Evolutionary conservation across 2,113 vertebrate species (phyloP), one percentile per base, ranked within the genome.

Genomic region (Paraplagusia blochii): DNA sequence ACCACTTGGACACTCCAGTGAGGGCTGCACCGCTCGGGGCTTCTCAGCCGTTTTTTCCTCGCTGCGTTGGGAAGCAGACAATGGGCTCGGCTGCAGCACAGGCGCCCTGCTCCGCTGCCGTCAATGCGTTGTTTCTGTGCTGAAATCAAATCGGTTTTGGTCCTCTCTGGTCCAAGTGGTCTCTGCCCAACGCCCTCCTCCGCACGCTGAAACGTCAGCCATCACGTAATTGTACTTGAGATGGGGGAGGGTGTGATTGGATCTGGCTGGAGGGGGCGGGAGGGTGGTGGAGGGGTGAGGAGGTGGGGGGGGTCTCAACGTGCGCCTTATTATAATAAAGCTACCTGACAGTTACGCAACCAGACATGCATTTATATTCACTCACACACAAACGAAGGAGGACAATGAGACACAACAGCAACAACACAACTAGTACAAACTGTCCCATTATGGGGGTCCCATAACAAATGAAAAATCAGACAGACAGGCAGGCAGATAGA

Each of bases 181-280:
- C 85, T 88, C 87, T 72, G 81, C 87, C 82, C 83, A 74, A 83
- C 80, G 74, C 84, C 80, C 82, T 87, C 89, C 89, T 85, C 88
- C 87, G 82, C 85, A 83, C 71, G 76, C 71, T 65, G 66, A 58
- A 79, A 90, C 89, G 90, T 91, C 89, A 91, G 82, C 74, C 72
- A 85, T 79, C 87, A 89, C 90, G 90, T 86, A 89, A 88, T 85
- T 84, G 75, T 76, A 74, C 79, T 84, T 82, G 80, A 75, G 81
- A 87, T 80, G 85, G 79, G 85, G 89, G 86, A 77, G 78, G 86
- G 85, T 72, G 85, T 73, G 72, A 87, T 84, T 83, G 61, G 76
- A 83, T 85, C 80, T 56, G 69, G 52, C 59, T 44, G 45, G 57
- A 38, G 44, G 34, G 53, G 22, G n/a, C 65, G 53, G 58, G 50